phyloP scores from a whole-genome alignment of 2,113 vertebrate genomes.

The Ranitomeya variabilis region DNA sequence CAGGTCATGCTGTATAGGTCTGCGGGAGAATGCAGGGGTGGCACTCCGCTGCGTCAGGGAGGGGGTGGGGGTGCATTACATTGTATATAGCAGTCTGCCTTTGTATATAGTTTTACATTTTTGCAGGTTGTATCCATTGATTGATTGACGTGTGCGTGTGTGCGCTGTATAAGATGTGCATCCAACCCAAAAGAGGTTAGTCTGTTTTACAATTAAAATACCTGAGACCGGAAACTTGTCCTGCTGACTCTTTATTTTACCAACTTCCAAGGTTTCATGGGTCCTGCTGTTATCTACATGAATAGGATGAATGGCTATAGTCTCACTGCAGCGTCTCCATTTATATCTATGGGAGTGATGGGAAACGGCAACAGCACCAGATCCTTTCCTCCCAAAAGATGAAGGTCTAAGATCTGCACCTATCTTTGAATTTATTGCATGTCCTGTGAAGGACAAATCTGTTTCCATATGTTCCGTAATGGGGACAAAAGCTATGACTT shows the following conservation, averaged over 20 bases:
- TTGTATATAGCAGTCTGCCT: conserved; percentile 47
- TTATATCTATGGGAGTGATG: neutral
- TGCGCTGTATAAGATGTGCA: conserved; percentile 25
- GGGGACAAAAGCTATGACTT: too few relatives aligned
- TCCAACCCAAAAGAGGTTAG: neutral
- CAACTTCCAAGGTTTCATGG: neutral
- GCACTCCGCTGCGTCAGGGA: neutral
- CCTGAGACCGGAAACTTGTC: neutral
- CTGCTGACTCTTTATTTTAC: conserved; percentile 5
- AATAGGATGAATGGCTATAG: too few relatives aligned
- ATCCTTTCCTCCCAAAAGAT: neutral
- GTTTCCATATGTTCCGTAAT: too few relatives aligned
- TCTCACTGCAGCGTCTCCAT: neutral
- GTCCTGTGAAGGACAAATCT: too few relatives aligned
- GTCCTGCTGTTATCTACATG: neutral
- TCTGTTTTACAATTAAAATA: conserved; percentile 53
- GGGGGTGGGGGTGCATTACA: neutral
- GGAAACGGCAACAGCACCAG: neutral
- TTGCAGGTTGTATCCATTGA: conserved; percentile 24
- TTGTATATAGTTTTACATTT: conserved; percentile 54
- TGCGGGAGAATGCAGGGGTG: neutral
- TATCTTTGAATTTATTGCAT: too few relatives aligned
- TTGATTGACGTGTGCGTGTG: conserved; percentile 24
- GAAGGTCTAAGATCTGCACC: neutral
- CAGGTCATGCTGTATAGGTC: neutral